Conservation (phyloP, 2,888 invertebrate species). For the Drosophila anomalata region DNA sequence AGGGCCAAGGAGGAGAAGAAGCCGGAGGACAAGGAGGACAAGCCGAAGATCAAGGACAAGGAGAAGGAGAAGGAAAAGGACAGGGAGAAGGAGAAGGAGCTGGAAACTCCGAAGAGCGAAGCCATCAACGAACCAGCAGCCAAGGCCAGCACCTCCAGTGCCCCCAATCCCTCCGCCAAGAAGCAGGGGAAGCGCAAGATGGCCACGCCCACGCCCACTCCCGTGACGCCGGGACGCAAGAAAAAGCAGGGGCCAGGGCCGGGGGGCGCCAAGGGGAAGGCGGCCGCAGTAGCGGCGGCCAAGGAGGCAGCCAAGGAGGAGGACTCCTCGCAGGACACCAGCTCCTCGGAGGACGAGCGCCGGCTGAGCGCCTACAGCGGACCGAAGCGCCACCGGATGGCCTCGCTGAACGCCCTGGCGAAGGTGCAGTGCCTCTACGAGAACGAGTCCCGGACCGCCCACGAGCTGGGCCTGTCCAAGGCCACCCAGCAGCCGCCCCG, state of each 20-base stretch:
- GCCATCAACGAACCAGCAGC: conserved; percentile 24
- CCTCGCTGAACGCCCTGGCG: conserved; percentile 93
- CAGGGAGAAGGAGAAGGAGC: conserved; percentile 3
- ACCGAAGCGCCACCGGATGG: conserved; percentile 93
- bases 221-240: conserved; percentile 16
- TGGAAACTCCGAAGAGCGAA: not conserved
- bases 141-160: conserved; percentile 9
- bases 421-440: conserved; percentile 96
- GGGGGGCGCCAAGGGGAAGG: conserved; percentile 30
- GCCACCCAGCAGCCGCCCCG: conserved; percentile 84
- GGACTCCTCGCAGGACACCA: conserved; percentile 48
- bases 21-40: not conserved
- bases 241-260: conserved; percentile 12
- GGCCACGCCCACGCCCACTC: conserved; percentile 27
- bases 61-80: conserved; percentile 8
- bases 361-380: conserved; percentile 84
- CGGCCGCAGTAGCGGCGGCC: conserved; percentile 11
- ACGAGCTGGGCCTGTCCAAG: conserved; percentile 86
- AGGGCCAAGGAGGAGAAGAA: conserved; percentile 10
- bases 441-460: conserved; percentile 91
- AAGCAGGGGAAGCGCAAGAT: conserved; percentile 35
- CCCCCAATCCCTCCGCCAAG: conserved; percentile 7
- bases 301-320: conserved; percentile 29
- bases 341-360: conserved; percentile 82
- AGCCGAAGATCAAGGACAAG: conserved; percentile 1